Evolutionary conservation across 1,140 invertebrate genomes (phyloP).

Genomic region (Trachymyrmex septentrionalis): DNA sequence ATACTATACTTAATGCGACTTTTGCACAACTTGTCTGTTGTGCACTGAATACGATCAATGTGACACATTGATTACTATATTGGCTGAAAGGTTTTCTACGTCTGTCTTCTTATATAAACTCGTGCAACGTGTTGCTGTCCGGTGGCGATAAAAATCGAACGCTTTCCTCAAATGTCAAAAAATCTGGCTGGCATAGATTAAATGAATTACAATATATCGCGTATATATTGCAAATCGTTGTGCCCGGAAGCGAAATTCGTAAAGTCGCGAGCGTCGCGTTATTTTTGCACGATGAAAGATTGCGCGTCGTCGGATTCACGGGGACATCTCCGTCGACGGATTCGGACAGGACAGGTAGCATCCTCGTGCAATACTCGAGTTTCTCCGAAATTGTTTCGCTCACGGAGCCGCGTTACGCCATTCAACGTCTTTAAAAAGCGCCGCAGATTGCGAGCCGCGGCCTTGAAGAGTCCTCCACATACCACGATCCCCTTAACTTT

Average conservation of each 20-base stretch:
- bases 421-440: conserved; percentile 24
- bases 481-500: conserved; percentile 11
- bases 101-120: conserved; percentile 33
- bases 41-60: conserved; percentile 18
- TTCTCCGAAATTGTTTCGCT: conserved; percentile 28
- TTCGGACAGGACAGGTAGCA: conserved; percentile 33
- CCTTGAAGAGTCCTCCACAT: not conserved
- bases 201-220: conserved; percentile 4
- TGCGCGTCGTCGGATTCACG: not conserved
- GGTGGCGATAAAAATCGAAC: conserved; percentile 9
- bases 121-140: not conserved
- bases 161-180: not conserved
- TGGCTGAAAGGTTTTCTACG: conserved; percentile 21
- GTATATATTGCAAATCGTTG: not conserved
- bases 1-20: not conserved
- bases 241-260: not conserved
- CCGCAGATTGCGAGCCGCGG: not conserved
- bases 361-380: conserved; percentile 44
- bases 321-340: not conserved
- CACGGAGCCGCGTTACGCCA: conserved; percentile 43
- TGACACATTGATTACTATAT: not conserved
- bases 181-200: not conserved
- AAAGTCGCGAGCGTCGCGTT: not conserved
- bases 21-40: conserved; percentile 19
- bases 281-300: not conserved